Conservation (phyloP, 2,888 invertebrate species). For the Opisthograptis luteolata region DNA sequence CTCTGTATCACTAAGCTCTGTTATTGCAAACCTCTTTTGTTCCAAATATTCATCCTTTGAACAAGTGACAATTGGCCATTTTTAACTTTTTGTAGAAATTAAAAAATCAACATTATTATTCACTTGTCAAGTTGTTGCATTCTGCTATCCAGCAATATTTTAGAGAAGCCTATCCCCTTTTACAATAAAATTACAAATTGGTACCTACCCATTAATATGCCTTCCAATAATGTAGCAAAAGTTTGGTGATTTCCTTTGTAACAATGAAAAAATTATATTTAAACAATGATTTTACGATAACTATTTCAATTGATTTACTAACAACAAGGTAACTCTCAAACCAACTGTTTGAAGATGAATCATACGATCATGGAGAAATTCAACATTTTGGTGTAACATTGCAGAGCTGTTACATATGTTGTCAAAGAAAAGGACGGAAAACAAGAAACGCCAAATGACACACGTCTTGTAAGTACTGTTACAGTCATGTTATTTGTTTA, state of each 20-base stretch:
- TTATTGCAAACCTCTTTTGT: too few species aligned
- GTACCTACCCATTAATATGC: background rate
- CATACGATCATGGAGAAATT: constrained; percentile 9
- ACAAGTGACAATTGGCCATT: too few species aligned
- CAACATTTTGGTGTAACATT: constrained; percentile 45
- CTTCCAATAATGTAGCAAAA: background rate
- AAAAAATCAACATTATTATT: too few species aligned
- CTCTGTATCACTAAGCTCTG: too few species aligned
- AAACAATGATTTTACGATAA: constrained; percentile 41
- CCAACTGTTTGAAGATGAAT: background rate
- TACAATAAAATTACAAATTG: background rate
- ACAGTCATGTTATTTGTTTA: constrained; percentile 41
- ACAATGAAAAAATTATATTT: constrained; percentile 34
- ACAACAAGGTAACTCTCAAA: constrained; percentile 37
- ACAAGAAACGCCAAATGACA: constrained; percentile 27
- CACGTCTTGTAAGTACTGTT: constrained; percentile 58
- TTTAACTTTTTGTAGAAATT: too few species aligned
- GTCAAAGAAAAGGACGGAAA: constrained; percentile 45
- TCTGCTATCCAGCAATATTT: too few species aligned
- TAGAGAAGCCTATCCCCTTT: background rate
- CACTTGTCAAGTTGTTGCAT: too few species aligned
- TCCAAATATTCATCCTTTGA: too few species aligned
- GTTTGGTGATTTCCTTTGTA: background rate
- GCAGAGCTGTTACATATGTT: constrained; percentile 58
- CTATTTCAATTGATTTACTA: constrained; percentile 49